A percentile compares a stretch with the other conserved stretches of the same genome.
Evolutionary conservation across 2,888 invertebrate genomes (phyloP).

Genomic region (Adela reaumurella): DNA sequence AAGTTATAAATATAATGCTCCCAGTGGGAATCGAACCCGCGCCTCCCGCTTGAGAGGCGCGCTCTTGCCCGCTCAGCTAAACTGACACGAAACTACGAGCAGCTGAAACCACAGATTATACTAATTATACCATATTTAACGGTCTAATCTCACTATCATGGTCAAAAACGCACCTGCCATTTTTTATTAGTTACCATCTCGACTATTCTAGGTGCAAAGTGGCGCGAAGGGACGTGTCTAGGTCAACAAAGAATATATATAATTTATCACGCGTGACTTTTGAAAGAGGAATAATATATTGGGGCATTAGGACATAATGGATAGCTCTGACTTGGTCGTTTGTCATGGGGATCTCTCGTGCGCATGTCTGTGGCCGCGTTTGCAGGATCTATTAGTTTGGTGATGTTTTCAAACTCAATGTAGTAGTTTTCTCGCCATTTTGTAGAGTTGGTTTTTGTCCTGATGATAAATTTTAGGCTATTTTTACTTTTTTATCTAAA

Average conservation of each 20-base stretch:
- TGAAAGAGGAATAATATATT: slow-evolving; percentile 43
- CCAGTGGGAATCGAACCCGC: no score
- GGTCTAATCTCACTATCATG: background rate
- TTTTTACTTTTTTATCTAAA: no score
- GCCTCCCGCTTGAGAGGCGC: no score
- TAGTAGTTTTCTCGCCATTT: no score
- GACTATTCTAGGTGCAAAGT: background rate
- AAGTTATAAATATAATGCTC: no score
- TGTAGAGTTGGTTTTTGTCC: no score
- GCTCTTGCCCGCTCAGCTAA: no score
- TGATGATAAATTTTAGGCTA: no score
- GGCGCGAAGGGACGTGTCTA: background rate
- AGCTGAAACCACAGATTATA: background rate
- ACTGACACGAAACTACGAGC: no score
- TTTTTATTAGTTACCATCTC: background rate
- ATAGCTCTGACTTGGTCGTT: slow-evolving; percentile 33
- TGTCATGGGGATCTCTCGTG: slow-evolving; percentile 24
- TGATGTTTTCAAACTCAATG: background rate
- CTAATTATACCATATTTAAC: background rate
- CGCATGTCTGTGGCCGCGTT: background rate
- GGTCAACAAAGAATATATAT: slow-evolving; percentile 9
- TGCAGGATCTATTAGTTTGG: no score
- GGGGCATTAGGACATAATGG: slow-evolving; percentile 49
- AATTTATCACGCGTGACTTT: slow-evolving; percentile 43
- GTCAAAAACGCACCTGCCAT: slow-evolving; percentile 1